Conservation (phyloP, 2,113 vertebrate species). For the Indri indri region DNA sequence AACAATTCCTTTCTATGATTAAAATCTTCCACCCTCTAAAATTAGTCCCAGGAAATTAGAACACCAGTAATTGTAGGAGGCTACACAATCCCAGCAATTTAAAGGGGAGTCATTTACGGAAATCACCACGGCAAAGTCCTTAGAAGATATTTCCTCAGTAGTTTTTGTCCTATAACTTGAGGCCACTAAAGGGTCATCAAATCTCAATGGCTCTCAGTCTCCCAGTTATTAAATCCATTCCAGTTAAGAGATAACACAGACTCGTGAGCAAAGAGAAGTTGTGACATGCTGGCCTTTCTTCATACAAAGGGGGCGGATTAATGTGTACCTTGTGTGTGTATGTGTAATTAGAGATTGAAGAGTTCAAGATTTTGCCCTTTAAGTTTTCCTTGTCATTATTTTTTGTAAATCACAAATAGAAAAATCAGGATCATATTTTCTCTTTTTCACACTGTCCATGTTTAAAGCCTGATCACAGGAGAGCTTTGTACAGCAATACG, state of each 20-base stretch:
- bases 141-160: slow-evolving; percentile 40
- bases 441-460: neutral
- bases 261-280: neutral
- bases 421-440: neutral
- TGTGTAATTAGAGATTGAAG: neutral
- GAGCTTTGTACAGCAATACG: neutral
- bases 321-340: neutral
- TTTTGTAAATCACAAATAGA: neutral
- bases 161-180: slow-evolving; percentile 62
- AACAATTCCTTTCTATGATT: slow-evolving; percentile 67
- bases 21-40: slow-evolving; percentile 68
- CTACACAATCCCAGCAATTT: slow-evolving; percentile 44
- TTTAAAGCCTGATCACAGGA: neutral
- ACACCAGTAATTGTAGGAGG: slow-evolving; percentile 56
- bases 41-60: slow-evolving; percentile 74
- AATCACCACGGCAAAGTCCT: slow-evolving; percentile 3
- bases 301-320: neutral
- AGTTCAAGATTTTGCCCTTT: neutral
- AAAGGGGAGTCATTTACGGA: slow-evolving; percentile 43
- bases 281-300: neutral
- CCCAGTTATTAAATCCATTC: slow-evolving; percentile 54
- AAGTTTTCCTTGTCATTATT: neutral
- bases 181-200: slow-evolving; percentile 54
- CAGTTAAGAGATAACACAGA: neutral
- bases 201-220: slow-evolving; percentile 41